Percentiles rank a stretch among this genome's conserved stretches.
phyloP scores from a whole-genome alignment of 2,113 vertebrate genomes.

The Takifugu bimaculatus region DNA sequence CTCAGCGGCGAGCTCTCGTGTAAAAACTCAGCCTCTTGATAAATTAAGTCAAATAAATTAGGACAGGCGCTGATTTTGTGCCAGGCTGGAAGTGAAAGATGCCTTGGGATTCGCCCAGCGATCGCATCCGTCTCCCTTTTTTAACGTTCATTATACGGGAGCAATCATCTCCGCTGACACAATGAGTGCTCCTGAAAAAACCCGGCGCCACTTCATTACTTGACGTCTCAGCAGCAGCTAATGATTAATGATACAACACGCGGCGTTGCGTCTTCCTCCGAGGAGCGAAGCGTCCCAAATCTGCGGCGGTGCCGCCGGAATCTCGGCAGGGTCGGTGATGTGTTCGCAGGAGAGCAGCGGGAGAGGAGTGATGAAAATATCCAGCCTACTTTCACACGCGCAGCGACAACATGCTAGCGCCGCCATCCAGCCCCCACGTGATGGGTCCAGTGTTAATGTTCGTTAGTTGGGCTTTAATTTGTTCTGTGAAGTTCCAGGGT shows the following conservation, averaged over 20 bases:
- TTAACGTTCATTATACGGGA: conserved; percentile 52
- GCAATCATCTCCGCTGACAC: conserved; percentile 66
- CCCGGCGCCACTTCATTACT: conserved; percentile 8
- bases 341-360: background rate
- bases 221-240: conserved; percentile 7
- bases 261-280: too few relatives aligned
- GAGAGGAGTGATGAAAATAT: background rate
- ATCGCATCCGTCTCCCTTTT: conserved; percentile 42
- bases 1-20: conserved; percentile 15
- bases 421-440: too few relatives aligned
- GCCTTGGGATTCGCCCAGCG: conserved; percentile 53
- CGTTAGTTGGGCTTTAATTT: too few relatives aligned
- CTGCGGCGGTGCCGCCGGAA: background rate
- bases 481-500: too few relatives aligned
- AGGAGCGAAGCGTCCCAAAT: background rate
- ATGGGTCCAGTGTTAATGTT: too few relatives aligned
- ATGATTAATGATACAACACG: background rate
- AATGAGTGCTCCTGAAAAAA: conserved; percentile 52
- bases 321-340: background rate
- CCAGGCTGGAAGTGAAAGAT: conserved; percentile 56
- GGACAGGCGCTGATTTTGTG: conserved; percentile 59
- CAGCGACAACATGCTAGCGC: too few relatives aligned
- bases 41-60: conserved; percentile 58
- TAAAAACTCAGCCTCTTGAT: conserved; percentile 46
- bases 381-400: too few relatives aligned